Evolutionary conservation across 2,888 invertebrate species (phyloP).

Genomic region (Philereme vetulata): DNA sequence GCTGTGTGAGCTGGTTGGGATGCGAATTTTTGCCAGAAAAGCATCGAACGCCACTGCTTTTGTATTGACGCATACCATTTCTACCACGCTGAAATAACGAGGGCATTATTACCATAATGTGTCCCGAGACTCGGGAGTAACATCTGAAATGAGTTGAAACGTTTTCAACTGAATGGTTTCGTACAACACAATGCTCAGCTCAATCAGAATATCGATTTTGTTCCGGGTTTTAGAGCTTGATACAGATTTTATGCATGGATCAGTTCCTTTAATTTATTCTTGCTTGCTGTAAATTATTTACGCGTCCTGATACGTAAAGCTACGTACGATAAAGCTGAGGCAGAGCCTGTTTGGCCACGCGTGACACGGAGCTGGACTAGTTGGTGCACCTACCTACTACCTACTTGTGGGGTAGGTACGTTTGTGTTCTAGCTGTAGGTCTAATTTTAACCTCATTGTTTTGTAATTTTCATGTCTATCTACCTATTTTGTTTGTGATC

Average conservation of each 20-base stretch:
- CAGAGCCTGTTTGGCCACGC: too few relatives aligned
- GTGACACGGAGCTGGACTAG: too few relatives aligned
- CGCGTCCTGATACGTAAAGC: too few relatives aligned
- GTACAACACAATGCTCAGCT: constrained; percentile 23
- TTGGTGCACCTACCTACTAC: too few relatives aligned
- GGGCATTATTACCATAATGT: constrained; percentile 30
- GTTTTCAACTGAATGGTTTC: constrained; percentile 26
- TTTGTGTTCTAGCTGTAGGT: too few relatives aligned
- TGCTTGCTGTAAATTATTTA: too few relatives aligned
- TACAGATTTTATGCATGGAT: constrained; percentile 21
- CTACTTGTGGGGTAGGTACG: too few relatives aligned
- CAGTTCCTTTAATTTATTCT: neutral
- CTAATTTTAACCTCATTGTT: too few relatives aligned
- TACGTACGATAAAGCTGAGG: too few relatives aligned
- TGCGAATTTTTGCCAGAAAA: constrained; percentile 5
- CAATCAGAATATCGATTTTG: constrained; percentile 29
- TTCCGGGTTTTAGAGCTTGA: constrained; percentile 15
- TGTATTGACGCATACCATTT: constrained; percentile 3
- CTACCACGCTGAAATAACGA: constrained; percentile 25
- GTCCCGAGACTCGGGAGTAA: constrained; percentile 22
- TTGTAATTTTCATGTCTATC: too few relatives aligned
- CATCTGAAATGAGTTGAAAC: constrained; percentile 32
- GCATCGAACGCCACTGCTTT: neutral
- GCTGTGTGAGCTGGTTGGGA: too few relatives aligned
- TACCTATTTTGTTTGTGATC: too few relatives aligned